A percentile compares a stretch with the other conserved stretches of the same genome.
Conservation (phyloP, 2,888 invertebrate species). For the Ernsta delagoae region DNA sequence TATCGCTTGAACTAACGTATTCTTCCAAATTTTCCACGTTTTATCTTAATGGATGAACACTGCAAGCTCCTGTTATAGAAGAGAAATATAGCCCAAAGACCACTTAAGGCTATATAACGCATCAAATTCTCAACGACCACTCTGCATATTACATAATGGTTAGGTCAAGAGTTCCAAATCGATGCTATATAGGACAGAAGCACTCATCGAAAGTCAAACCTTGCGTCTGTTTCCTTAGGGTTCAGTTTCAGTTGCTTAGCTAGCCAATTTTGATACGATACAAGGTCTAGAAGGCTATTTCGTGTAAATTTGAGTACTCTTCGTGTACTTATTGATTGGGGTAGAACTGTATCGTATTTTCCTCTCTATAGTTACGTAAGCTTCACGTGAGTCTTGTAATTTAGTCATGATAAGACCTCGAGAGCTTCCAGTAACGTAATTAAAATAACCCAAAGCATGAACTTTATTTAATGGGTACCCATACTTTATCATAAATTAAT, state of each 20-base stretch:
- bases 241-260: neutral
- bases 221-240: neutral
- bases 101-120: slow-evolving; percentile 30
- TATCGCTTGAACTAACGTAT: neutral
- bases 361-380: neutral
- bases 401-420: neutral
- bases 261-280: slow-evolving; percentile 24
- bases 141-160: slow-evolving; percentile 37
- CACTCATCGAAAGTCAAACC: neutral
- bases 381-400: neutral
- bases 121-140: slow-evolving; percentile 28
- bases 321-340: slow-evolving; percentile 12
- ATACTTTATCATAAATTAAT: too few relatives aligned
- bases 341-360: slow-evolving; percentile 13
- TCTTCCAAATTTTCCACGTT: neutral
- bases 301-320: slow-evolving; percentile 31
- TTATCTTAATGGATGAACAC: slow-evolving; percentile 5
- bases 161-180: slow-evolving; percentile 34
- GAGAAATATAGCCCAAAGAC: slow-evolving; percentile 4
- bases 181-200: slow-evolving; percentile 16
- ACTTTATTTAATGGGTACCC: too few relatives aligned
- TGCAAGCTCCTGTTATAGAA: slow-evolving; percentile 1
- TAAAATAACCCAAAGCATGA: neutral
- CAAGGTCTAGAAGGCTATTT: slow-evolving; percentile 33
- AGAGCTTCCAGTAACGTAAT: neutral